These are phyloP conservation scores for Dicentrarchus labrax DNA, from an alignment of 2,113 vertebrate species.

Conservation along the genomic window DNA sequence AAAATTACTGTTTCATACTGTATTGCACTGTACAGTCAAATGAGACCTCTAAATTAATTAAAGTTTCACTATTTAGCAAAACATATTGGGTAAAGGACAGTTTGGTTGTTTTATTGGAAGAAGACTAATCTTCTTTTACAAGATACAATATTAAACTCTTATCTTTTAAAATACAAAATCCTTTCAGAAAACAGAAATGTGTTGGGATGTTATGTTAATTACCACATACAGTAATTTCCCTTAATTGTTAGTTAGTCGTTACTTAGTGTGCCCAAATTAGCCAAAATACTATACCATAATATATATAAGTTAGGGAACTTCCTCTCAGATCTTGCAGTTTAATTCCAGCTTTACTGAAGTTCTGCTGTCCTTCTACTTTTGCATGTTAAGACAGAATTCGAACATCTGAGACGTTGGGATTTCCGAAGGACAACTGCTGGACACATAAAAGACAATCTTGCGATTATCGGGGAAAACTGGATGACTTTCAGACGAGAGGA, in stretches of 20 bases:
- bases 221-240: not conserved
- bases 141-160: not conserved
- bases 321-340: not conserved
- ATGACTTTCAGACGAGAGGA: constrained; percentile 85
- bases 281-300: not conserved
- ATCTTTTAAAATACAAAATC: not conserved
- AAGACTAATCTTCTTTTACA: not conserved
- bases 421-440: constrained; percentile 77
- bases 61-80: not conserved
- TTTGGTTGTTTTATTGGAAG: not conserved
- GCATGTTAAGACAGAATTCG: constrained; percentile 19
- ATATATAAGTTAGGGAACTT: not conserved
- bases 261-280: not conserved
- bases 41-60: not conserved
- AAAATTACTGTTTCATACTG: not conserved
- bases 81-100: not conserved
- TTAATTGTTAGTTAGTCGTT: too few species aligned
- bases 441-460: constrained; percentile 83
- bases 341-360: not conserved
- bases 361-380: not conserved
- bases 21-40: not conserved
- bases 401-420: constrained; percentile 63
- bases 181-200: not conserved
- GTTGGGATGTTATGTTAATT: not conserved
- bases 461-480: constrained; percentile 83